Percentiles rank a stretch among this genome's conserved stretches.
Conservation (phyloP, 2,888 invertebrate species). For the Ornithoptera alexandrae region DNA sequence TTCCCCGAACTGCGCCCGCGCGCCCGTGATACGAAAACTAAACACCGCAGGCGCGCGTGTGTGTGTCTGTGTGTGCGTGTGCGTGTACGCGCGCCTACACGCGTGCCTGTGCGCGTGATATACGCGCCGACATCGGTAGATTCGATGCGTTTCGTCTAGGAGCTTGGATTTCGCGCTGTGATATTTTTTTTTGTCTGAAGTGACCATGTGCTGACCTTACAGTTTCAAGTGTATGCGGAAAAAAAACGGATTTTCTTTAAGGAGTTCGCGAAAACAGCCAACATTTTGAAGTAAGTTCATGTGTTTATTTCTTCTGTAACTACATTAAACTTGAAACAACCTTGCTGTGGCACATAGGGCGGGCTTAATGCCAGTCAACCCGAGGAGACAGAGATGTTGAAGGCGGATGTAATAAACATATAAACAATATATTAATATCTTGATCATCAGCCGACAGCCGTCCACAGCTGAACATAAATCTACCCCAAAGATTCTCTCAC, state of each 20-base stretch:
- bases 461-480: too few relatives aligned
- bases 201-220: constrained; percentile 9
- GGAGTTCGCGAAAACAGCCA: constrained; percentile 14
- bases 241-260: constrained; percentile 22
- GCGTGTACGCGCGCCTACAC: constrained; percentile 35
- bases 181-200: constrained; percentile 13
- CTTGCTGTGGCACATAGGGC: too few relatives aligned
- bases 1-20: constrained; percentile 59
- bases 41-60: constrained; percentile 40
- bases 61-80: constrained; percentile 39
- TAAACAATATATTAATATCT: too few relatives aligned
- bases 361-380: too few relatives aligned
- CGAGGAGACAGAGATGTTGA: too few relatives aligned
- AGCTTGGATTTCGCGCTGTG: constrained; percentile 21
- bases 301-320: too few relatives aligned
- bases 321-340: too few relatives aligned
- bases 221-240: constrained; percentile 3
- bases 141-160: constrained; percentile 33
- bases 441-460: too few relatives aligned
- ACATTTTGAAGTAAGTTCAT: constrained; percentile 27
- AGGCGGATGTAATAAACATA: too few relatives aligned
- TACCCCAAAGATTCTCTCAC: too few relatives aligned
- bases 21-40: constrained; percentile 61
- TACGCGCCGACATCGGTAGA: constrained; percentile 29
- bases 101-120: constrained; percentile 37